Percentiles rank a stretch among this genome's conserved stretches.
These are phyloP conservation scores for Eumerus sabulonum DNA, from an alignment of 2,888 invertebrate species.

Conservation along the genomic window DNA sequence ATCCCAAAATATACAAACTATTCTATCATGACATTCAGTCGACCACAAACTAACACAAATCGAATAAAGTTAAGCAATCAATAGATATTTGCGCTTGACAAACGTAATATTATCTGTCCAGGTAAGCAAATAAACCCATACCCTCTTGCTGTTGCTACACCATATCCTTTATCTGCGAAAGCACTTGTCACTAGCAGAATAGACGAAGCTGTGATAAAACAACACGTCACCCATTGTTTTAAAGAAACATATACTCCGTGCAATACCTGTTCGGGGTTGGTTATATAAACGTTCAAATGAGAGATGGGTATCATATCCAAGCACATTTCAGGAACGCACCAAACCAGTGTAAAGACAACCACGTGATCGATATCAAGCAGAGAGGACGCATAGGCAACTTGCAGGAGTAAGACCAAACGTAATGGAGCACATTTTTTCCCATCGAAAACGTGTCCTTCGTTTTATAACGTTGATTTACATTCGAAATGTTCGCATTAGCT, in stretches of 20 bases:
- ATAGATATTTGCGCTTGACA: slow-evolving; percentile 57
- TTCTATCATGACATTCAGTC: no score
- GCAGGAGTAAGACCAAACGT: no score
- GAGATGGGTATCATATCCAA: not conserved
- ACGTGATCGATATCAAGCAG: no score
- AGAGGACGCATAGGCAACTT: no score
- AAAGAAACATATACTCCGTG: no score
- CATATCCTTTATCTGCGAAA: slow-evolving; percentile 37
- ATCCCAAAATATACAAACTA: no score
- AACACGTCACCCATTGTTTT: slow-evolving; percentile 54
- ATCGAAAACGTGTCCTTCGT: slow-evolving; percentile 18
- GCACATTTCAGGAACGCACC: slow-evolving; percentile 38
- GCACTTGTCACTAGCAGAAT: slow-evolving; percentile 63
- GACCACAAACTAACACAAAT: not conserved
- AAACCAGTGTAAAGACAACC: not conserved
- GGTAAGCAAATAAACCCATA: slow-evolving; percentile 44
- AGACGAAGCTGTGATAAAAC: slow-evolving; percentile 54
- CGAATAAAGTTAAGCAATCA: slow-evolving; percentile 39
- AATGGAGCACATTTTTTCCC: slow-evolving; percentile 51
- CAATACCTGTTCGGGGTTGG: slow-evolving; percentile 27
- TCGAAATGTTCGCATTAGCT: slow-evolving; percentile 39
- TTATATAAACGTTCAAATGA: slow-evolving; percentile 36
- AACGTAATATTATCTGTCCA: slow-evolving; percentile 51
- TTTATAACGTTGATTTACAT: slow-evolving; percentile 49
- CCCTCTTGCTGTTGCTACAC: slow-evolving; percentile 13